Percentiles rank a stretch among this genome's conserved stretches.
Conservation (phyloP, 2,888 invertebrate genomes). For the Leptopilina myrica region DNA sequence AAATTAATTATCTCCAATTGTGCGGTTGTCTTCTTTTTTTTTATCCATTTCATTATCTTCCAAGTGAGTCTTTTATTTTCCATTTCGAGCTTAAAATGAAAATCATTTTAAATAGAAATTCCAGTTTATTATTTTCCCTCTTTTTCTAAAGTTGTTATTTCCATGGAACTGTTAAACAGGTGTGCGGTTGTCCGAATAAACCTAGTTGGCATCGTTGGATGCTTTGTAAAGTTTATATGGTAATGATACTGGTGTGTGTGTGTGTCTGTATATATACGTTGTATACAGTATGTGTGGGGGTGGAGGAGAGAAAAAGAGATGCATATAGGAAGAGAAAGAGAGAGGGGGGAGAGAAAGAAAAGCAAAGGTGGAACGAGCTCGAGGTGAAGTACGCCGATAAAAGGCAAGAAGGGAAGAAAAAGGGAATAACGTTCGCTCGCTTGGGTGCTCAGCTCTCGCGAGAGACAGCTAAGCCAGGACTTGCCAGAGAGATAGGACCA, state of each 20-base stretch:
- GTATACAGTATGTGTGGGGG: not conserved
- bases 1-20: too few relatives aligned
- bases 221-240: slow-evolving; percentile 34
- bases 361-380: slow-evolving; percentile 51
- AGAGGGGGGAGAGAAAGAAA: not conserved
- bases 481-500: slow-evolving; percentile 63
- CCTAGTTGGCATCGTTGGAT: slow-evolving; percentile 35
- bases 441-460: slow-evolving; percentile 36
- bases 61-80: not conserved
- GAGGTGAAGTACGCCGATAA: slow-evolving; percentile 54
- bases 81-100: not conserved
- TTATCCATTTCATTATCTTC: not conserved
- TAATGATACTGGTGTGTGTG: slow-evolving; percentile 19
- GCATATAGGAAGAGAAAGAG: slow-evolving; percentile 40
- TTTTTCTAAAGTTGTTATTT: slow-evolving; percentile 8
- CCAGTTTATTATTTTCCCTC: not conserved
- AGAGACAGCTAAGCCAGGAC: slow-evolving; percentile 47
- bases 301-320: slow-evolving; percentile 43
- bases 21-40: not conserved
- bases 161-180: slow-evolving; percentile 19
- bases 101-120: slow-evolving; percentile 6
- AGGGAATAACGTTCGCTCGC: slow-evolving; percentile 36
- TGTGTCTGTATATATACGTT: not conserved
- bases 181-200: slow-evolving; percentile 31
- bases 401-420: slow-evolving; percentile 43